Evolutionary conservation across 2,888 invertebrate species (phyloP).

Genomic region (Apoda limacodes): DNA sequence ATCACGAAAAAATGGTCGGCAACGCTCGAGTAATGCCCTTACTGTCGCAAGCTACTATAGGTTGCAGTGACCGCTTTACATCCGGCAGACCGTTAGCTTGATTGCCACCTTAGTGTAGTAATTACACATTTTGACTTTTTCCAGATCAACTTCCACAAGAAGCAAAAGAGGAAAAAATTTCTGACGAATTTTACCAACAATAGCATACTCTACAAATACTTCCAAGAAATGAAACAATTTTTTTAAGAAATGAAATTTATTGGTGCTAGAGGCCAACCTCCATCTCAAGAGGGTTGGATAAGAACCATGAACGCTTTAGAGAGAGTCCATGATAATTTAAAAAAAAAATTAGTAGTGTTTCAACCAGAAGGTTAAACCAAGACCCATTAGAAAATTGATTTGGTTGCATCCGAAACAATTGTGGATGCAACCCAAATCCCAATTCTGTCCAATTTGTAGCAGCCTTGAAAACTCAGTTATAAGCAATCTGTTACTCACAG

Average conservation of each 20-base stretch:
- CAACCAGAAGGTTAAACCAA: slow-evolving; percentile 7
- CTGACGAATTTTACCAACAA: slow-evolving; percentile 10
- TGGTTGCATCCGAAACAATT: slow-evolving; percentile 9
- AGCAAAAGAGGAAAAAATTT: too few relatives aligned
- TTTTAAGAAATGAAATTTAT: slow-evolving; percentile 11
- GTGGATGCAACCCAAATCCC: slow-evolving; percentile 10
- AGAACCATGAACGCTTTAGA: slow-evolving; percentile 5
- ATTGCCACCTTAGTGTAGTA: too few relatives aligned
- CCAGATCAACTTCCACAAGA: too few relatives aligned
- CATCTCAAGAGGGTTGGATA: slow-evolving; percentile 8
- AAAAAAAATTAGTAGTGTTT: slow-evolving; percentile 2
- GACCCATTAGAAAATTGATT: slow-evolving; percentile 11
- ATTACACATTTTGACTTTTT: too few relatives aligned
- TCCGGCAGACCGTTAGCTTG: too few relatives aligned
- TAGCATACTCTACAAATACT: slow-evolving; percentile 7
- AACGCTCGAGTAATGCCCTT: too few relatives aligned
- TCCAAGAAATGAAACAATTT: slow-evolving; percentile 8
- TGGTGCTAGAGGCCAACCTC: slow-evolving; percentile 6
- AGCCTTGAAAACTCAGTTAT: slow-evolving; percentile 4
- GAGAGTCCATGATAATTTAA: not conserved
- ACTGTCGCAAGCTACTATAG: too few relatives aligned
- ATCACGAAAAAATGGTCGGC: too few relatives aligned
- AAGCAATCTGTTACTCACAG: slow-evolving; percentile 9
- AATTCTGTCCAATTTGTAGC: slow-evolving; percentile 7
- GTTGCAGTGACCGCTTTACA: too few relatives aligned